Conservation (phyloP, 2,113 vertebrate species). For the Pao palembangensis region DNA sequence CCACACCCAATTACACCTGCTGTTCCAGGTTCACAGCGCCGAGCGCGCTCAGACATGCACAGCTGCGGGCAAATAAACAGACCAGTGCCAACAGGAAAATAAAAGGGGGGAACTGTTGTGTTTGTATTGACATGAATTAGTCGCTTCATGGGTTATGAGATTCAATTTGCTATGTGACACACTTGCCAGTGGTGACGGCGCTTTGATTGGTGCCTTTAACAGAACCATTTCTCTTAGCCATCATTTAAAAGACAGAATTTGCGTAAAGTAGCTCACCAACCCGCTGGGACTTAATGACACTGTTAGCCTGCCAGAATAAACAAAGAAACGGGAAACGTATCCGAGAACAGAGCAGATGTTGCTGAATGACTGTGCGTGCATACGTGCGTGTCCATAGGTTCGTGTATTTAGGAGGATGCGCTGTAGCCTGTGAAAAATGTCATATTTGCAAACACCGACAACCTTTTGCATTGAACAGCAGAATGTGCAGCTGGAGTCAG, state of each 20-base stretch:
- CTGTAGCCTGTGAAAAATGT: slow-evolving; percentile 34
- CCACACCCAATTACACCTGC: slow-evolving; percentile 70
- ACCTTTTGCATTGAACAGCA: slow-evolving; percentile 38
- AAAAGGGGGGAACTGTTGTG: slow-evolving; percentile 36
- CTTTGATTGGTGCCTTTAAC: slow-evolving; percentile 60
- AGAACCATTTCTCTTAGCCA: slow-evolving; percentile 40
- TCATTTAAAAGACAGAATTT: slow-evolving; percentile 51
- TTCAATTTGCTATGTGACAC: slow-evolving; percentile 71
- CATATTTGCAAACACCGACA: slow-evolving; percentile 26
- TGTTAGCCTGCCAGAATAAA: slow-evolving; percentile 22
- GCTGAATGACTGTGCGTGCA: neutral
- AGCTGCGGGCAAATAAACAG: slow-evolving; percentile 36
- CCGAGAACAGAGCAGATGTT: slow-evolving; percentile 8
- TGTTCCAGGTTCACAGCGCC: slow-evolving; percentile 50
- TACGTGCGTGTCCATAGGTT: neutral
- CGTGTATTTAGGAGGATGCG: slow-evolving; percentile 14
- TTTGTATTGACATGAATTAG: slow-evolving; percentile 71
- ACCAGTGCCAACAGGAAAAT: slow-evolving; percentile 19
- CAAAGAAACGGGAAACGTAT: slow-evolving; percentile 23
- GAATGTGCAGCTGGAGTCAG: slow-evolving; percentile 49
- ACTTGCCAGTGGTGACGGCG: slow-evolving; percentile 49
- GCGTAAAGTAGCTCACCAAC: slow-evolving; percentile 30
- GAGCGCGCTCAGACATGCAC: slow-evolving; percentile 37
- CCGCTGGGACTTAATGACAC: slow-evolving; percentile 49
- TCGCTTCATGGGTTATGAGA: slow-evolving; percentile 70